Conservation (phyloP, 1,140 invertebrate genomes). For the Odontomachus brunneus region DNA sequence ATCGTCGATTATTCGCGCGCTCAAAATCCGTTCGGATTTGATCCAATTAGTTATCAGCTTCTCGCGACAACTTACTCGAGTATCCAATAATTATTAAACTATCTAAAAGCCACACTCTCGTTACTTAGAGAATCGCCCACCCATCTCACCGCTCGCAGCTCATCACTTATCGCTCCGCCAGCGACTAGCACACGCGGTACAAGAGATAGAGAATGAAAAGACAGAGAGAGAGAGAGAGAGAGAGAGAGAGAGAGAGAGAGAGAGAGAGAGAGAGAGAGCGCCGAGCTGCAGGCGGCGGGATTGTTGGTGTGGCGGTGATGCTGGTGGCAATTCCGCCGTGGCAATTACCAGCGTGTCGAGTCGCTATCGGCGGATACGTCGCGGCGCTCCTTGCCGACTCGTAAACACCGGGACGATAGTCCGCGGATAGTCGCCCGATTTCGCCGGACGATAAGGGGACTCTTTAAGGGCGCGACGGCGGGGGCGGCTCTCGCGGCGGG, state of each 20-base stretch:
- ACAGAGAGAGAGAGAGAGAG: too few relatives aligned
- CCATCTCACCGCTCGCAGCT: slow-evolving; percentile 41
- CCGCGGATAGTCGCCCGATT: slow-evolving; percentile 66
- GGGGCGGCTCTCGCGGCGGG: neutral
- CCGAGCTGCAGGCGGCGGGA: neutral
- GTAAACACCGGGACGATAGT: slow-evolving; percentile 67
- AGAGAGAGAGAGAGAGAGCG: slow-evolving; percentile 5
- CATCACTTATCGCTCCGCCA: slow-evolving; percentile 28
- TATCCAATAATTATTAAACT: slow-evolving; percentile 36
- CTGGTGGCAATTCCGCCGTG: slow-evolving; percentile 53
- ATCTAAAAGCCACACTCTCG: neutral
- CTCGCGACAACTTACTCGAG: neutral
- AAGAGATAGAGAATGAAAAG: neutral
- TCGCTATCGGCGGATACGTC: slow-evolving; percentile 63
- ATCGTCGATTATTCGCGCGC: neutral
- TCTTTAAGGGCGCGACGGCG: slow-evolving; percentile 40
- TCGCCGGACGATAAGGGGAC: slow-evolving; percentile 59
- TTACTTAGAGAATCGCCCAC: slow-evolving; percentile 28
- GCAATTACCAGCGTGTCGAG: slow-evolving; percentile 64
- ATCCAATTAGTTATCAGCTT: slow-evolving; percentile 13
- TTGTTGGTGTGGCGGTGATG: slow-evolving; percentile 23
- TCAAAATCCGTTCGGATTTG: neutral
- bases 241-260: slow-evolving; percentile 13
- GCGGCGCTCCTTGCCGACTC: slow-evolving; percentile 51
- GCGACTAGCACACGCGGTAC: slow-evolving; percentile 14